Evolutionary conservation across 2,113 vertebrate species (phyloP).

Genomic region (Eira barbara): DNA sequence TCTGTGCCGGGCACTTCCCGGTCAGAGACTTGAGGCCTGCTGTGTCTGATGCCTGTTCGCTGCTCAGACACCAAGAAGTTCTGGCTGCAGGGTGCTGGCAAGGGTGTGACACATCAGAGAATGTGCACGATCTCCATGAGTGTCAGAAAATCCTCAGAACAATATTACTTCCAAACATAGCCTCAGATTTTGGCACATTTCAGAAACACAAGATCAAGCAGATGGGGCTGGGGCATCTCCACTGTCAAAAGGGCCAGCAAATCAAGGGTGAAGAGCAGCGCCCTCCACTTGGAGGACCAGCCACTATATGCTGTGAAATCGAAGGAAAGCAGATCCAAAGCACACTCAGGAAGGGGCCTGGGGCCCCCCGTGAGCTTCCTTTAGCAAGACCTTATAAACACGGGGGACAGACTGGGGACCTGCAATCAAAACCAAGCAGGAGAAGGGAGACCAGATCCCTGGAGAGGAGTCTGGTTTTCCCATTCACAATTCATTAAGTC

Average conservation of each 20-base stretch:
- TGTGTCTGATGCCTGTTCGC: accelerated
- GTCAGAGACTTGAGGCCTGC: not conserved
- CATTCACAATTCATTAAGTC: not conserved
- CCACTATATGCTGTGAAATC: not conserved
- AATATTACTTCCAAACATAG: not conserved
- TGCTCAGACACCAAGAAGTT: too few species aligned
- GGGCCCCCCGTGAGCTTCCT: not conserved
- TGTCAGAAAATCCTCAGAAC: not conserved
- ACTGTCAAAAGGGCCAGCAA: not conserved
- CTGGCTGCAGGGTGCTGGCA: not conserved
- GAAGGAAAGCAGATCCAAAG: not conserved
- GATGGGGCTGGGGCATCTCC: not conserved
- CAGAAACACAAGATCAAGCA: not conserved
- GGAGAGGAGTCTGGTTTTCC: not conserved
- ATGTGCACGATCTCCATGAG: not conserved
- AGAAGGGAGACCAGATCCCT: not conserved
- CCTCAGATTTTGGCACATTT: not conserved
- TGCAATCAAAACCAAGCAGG: not conserved
- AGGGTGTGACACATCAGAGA: not conserved
- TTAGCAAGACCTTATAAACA: not conserved
- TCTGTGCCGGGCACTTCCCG: not conserved
- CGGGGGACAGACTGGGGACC: not conserved
- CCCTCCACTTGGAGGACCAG: not conserved
- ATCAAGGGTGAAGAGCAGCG: not conserved
- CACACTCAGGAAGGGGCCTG: accelerated